A percentile compares a stretch with the other conserved stretches of the same genome.
phyloP scores from a whole-genome alignment of 2,797 vertebrate species.

The Cossypha dichroa region DNA sequence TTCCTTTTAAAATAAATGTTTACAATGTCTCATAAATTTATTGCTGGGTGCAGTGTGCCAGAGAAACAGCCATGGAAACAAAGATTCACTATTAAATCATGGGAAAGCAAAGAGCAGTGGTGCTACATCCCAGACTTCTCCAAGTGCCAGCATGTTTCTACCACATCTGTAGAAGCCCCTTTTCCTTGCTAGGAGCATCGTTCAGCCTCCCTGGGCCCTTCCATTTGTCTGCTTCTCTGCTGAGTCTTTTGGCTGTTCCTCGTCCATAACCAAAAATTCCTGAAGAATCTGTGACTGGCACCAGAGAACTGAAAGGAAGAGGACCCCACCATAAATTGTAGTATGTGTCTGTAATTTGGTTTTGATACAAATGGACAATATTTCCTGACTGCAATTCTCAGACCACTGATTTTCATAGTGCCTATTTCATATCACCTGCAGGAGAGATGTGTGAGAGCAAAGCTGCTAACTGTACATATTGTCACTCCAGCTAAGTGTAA shows the following conservation, averaged over 20 bases:
- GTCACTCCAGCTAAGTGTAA: not conserved
- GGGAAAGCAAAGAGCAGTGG: not conserved
- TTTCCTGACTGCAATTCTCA: not conserved
- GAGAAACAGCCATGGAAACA: not conserved
- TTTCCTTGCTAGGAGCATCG: not conserved
- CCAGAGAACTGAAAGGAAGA: not conserved
- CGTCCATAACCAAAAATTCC: accelerated
- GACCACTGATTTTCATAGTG: accelerated
- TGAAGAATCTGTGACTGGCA: not conserved
- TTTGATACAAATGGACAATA: not conserved
- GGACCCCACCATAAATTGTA: not conserved
- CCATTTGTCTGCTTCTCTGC: not conserved
- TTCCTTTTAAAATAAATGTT: slow-evolving; percentile 37
- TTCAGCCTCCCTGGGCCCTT: not conserved
- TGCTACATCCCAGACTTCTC: not conserved
- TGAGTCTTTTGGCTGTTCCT: not conserved
- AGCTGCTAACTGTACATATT: not conserved
- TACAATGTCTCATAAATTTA: slow-evolving; percentile 17
- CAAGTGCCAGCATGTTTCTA: not conserved
- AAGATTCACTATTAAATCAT: not conserved
- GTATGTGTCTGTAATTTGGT: not conserved
- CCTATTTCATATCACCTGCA: not conserved
- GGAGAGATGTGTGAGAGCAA: not conserved
- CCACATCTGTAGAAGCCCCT: not conserved
- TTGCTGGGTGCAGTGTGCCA: not conserved